Percentiles rank a stretch among this genome's conserved stretches.
These are phyloP conservation scores for Heliocidaris erythrogramma DNA, from an alignment of 35 echinoderm and acorn worm species.

Conservation along the genomic window DNA sequence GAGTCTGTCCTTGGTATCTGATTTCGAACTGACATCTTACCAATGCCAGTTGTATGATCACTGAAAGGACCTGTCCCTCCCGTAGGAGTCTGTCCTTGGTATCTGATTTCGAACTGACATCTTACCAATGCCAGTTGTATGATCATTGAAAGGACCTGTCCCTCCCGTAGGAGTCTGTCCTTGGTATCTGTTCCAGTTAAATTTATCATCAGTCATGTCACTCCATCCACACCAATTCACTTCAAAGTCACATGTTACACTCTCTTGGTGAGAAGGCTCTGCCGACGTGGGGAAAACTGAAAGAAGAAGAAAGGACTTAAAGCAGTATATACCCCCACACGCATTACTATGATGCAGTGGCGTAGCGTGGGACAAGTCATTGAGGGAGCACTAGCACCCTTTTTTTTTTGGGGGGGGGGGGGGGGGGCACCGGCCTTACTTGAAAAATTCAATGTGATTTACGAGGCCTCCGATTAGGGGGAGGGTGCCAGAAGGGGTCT, in stretches of 20 bases:
- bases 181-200: slow-evolving; percentile 63
- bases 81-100: slow-evolving; percentile 39
- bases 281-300: not conserved
- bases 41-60: slow-evolving; percentile 67
- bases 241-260: slow-evolving; percentile 86
- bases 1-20: slow-evolving; percentile 37
- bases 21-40: slow-evolving; percentile 28
- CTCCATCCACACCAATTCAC: slow-evolving; percentile 65
- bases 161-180: slow-evolving; percentile 20
- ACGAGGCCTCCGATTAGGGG: too few species aligned
- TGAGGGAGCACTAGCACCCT: too few species aligned
- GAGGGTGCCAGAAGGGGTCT: too few species aligned
- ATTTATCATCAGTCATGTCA: slow-evolving; percentile 58
- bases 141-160: slow-evolving; percentile 72
- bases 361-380: too few species aligned
- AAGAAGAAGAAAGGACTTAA: not conserved
- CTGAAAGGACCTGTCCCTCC: slow-evolving; percentile 48
- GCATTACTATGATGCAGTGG: too few species aligned
- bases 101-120: not conserved
- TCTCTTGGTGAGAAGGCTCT: not conserved
- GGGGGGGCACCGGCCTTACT: too few species aligned
- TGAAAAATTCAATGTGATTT: too few species aligned
- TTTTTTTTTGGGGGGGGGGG: too few species aligned
- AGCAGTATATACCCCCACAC: too few species aligned
- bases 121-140: slow-evolving; percentile 60